Percentiles rank a stretch among this genome's conserved stretches.
Conservation (phyloP, 1,140 invertebrate genomes). For the Achroia grisella region DNA sequence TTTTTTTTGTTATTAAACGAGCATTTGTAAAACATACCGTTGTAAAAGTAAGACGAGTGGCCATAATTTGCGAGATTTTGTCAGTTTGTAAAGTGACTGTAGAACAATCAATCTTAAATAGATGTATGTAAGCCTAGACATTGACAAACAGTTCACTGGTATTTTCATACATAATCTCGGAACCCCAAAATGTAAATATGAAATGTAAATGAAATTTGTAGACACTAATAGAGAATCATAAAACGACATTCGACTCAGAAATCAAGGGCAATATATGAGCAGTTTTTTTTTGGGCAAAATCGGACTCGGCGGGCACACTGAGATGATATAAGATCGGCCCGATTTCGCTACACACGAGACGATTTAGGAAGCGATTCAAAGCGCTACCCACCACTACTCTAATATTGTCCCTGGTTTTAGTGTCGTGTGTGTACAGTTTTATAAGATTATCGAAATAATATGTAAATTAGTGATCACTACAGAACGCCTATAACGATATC, state of each 20-base stretch:
- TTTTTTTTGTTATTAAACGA: conserved; percentile 31
- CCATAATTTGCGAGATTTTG: conserved; percentile 45
- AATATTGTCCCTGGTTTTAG: too few relatives aligned
- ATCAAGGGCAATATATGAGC: too few relatives aligned
- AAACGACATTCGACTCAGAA: too few relatives aligned
- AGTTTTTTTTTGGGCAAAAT: too few relatives aligned
- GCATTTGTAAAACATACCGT: conserved; percentile 49
- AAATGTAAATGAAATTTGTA: conserved; percentile 62
- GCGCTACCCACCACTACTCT: too few relatives aligned
- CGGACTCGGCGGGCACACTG: too few relatives aligned
- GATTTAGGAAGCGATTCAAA: too few relatives aligned
- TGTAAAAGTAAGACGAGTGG: conserved; percentile 67
- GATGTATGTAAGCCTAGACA: too few relatives aligned
- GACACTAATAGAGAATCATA: conserved; percentile 34
- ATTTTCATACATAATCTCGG: conserved; percentile 25
- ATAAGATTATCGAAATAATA: conserved; percentile 43
- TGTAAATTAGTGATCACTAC: conserved; percentile 62
- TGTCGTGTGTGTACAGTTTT: too few relatives aligned
- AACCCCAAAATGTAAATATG: conserved; percentile 55
- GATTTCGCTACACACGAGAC: too few relatives aligned
- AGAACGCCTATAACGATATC: conserved; percentile 61
- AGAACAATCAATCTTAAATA: background rate
- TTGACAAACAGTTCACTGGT: background rate
- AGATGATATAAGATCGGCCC: too few relatives aligned
- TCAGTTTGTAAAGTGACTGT: conserved; percentile 30